Base-by-base conservation (phyloP, 2,797 vertebrate genomes). In the Silurus aristotelis region DNA sequence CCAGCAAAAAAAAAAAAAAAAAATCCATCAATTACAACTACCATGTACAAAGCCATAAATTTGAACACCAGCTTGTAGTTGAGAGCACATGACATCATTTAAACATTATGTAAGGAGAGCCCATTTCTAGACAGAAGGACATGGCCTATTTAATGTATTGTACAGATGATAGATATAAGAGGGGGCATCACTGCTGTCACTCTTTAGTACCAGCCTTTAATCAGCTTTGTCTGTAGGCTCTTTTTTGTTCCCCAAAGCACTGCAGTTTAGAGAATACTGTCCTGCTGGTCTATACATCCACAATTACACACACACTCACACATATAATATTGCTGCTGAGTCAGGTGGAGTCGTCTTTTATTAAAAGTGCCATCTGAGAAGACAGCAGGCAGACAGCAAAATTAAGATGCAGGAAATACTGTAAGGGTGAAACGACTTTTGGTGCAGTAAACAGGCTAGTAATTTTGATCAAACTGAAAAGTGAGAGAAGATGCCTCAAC, bases 161-260 rank as follows among this genome's bases (percentile, higher is more conserved):
- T 87, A 66, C 77, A 84, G 85, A 87, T 90, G 84, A 89, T 71
- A 86, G 84, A 82, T 85, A 84, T 85, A 83, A 60, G 86, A 83
- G 25, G 61, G 73, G 31, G 55, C 55, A 81, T 86, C 64, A 52
- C 80, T 68, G 78, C 83, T 83, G 79, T n/a, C 27, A 71, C 70
- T 81, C 70, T 86, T 86, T 75, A 86, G 70, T 63, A 72, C 61
- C 77, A 71, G 72, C 38, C 82, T 87, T 86, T 89, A 86, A 87
- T 90, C 85, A 89, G 83, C 10, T 56, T 56, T 87, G 75, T 67
- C 61, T 77, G 38, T 63, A 27, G 14, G 19, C 61, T 38, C 19
- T 19, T 52, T 80, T 52, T 67, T 67, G 13, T 22, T 55, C 6
- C 73, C 31, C 38, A 27, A 56, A 27, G 27, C 79, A 38, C 46